These are phyloP conservation scores for Penaeus indicus DNA, from an alignment of 1,140 invertebrate genomes.

Conservation along the genomic window DNA sequence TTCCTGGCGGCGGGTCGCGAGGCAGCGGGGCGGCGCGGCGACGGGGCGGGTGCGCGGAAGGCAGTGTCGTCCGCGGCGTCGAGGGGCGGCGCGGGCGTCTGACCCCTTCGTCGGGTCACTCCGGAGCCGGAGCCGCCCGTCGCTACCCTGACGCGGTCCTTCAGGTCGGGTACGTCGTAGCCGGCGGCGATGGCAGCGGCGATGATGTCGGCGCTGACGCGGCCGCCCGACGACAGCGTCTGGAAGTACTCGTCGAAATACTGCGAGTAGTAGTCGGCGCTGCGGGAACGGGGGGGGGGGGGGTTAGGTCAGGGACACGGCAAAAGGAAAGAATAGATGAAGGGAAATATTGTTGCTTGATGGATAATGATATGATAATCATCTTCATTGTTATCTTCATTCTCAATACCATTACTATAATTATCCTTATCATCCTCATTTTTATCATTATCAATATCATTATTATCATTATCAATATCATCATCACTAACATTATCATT, in stretches of 20 bases:
- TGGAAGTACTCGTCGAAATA: constrained; percentile 64
- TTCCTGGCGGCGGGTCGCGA: too few species aligned
- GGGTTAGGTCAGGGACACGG: too few species aligned
- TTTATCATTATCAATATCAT: too few species aligned
- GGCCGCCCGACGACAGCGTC: constrained; percentile 22
- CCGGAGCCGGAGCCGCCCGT: constrained; percentile 2
- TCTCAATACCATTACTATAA: too few species aligned
- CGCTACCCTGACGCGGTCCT: constrained; percentile 26
- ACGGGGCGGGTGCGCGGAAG: background rate
- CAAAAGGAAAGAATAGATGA: too few species aligned
- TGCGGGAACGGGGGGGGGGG: background rate
- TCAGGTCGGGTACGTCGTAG: constrained; percentile 44
- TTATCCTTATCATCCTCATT: too few species aligned
- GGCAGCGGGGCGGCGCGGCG: background rate
- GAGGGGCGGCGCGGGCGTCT: background rate
- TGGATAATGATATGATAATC: too few species aligned
- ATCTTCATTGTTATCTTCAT: too few species aligned
- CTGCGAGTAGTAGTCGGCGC: constrained; percentile 63
- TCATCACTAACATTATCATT: too few species aligned
- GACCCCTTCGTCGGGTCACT: background rate
- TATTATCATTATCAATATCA: too few species aligned
- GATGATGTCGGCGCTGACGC: constrained; percentile 45
- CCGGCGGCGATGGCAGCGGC: constrained; percentile 60
- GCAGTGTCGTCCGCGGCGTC: background rate
- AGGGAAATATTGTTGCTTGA: too few species aligned